Percentiles rank a stretch among this genome's conserved stretches.
Evolutionary conservation across 2,888 invertebrate species (phyloP).

Genomic region (Tetramorium bicarinatum): DNA sequence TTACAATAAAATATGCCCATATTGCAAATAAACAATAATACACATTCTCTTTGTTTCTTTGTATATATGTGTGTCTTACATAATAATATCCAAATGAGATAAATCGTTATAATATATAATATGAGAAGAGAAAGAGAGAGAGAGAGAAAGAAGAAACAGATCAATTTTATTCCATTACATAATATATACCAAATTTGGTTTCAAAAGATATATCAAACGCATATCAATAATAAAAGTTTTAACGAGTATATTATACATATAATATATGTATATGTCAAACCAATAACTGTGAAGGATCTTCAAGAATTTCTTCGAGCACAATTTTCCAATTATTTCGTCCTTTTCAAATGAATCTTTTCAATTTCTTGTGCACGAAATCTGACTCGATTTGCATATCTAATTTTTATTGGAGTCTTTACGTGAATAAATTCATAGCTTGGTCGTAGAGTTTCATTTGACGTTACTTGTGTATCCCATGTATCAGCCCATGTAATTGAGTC

Average conservation of each 20-base stretch:
- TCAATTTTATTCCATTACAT: slow-evolving; percentile 1
- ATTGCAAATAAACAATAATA: background rate
- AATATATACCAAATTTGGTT: background rate
- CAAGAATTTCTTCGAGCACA: background rate
- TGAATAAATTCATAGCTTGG: slow-evolving; percentile 11
- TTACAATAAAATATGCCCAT: background rate
- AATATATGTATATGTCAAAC: background rate
- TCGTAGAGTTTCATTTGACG: slow-evolving; percentile 3
- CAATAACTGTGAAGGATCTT: background rate
- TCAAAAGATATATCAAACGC: background rate
- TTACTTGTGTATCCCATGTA: background rate
- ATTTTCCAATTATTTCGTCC: background rate
- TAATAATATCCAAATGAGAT: background rate
- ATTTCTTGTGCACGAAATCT: background rate
- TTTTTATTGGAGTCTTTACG: background rate
- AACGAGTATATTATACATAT: background rate
- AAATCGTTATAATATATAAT: background rate
- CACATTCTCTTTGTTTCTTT: background rate
- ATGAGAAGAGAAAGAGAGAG: background rate
- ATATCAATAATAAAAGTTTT: slow-evolving; percentile 11
- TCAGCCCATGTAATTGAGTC: background rate
- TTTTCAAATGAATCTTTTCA: background rate
- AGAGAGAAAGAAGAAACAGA: background rate
- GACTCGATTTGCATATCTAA: background rate
- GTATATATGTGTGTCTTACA: background rate